Evolutionary conservation across 2,888 invertebrate species (phyloP).

Genomic region (Diplazon laetatorius): DNA sequence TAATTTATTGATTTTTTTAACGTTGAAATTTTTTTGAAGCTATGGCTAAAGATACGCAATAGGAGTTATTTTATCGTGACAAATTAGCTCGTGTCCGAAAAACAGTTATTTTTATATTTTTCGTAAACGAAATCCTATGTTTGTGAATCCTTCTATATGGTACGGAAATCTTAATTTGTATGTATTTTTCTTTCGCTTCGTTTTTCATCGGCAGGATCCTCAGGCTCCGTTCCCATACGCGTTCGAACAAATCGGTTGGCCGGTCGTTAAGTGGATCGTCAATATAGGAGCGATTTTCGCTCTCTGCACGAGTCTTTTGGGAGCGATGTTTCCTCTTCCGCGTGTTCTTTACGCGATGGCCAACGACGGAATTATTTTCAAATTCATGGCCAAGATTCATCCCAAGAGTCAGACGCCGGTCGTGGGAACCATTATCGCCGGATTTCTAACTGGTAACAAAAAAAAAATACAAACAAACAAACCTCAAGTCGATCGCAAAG

Average conservation of each 20-base stretch:
- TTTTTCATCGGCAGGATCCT: constrained; percentile 89
- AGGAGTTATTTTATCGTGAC: no score
- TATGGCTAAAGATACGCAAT: no score
- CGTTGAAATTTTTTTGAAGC: no score
- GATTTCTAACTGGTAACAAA: constrained; percentile 90
- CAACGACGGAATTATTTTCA: constrained; percentile 93
- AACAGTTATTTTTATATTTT: no score
- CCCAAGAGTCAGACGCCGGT: constrained; percentile 91
- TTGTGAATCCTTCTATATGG: no score
- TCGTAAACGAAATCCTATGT: no score
- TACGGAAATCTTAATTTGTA: no score
- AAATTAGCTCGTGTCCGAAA: no score
- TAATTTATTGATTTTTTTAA: no score
- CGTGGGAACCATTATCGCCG: constrained; percentile 90
- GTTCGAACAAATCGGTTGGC: constrained; percentile 90
- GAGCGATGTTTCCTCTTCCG: constrained; percentile 94
- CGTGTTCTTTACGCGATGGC: constrained; percentile 96
- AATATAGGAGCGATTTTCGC: constrained; percentile 96
- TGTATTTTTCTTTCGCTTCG: no score
- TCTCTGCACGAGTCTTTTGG: constrained; percentile 93
- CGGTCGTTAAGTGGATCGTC: constrained; percentile 93
- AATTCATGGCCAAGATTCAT: constrained; percentile 88
- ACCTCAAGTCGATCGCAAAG: no score
- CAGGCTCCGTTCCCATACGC: constrained; percentile 95
- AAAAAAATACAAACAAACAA: no score